Percentiles rank a stretch among this genome's conserved stretches.
phyloP scores from a whole-genome alignment of 2,888 invertebrate genomes.

The Lasioglossum calceatum region DNA sequence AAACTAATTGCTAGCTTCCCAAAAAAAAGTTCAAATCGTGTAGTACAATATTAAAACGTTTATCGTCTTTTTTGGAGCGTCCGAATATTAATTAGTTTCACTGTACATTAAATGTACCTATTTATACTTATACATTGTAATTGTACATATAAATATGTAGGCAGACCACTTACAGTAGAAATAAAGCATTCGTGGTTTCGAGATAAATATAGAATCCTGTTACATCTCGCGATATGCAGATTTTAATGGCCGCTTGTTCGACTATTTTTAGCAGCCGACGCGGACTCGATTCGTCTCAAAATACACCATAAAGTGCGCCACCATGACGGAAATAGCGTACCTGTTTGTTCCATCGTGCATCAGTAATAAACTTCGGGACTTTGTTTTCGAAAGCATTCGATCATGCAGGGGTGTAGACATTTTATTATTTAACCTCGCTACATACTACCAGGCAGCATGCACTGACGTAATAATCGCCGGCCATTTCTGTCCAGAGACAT shows the following conservation, averaged over 20 bases:
- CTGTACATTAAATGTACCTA: too few relatives aligned
- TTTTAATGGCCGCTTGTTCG: slow-evolving; percentile 38
- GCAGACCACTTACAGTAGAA: not conserved
- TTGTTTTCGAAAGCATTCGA: not conserved
- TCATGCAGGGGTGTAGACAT: not conserved
- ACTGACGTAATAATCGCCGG: not conserved
- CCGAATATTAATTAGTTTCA: too few relatives aligned
- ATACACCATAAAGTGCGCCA: slow-evolving; percentile 29
- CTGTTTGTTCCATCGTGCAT: not conserved
- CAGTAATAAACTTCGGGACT: not conserved
- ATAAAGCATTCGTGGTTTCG: slow-evolving; percentile 2
- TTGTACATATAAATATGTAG: not conserved
- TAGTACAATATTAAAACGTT: too few relatives aligned
- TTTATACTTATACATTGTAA: not conserved
- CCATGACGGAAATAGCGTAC: slow-evolving; percentile 21
- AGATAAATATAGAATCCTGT: slow-evolving; percentile 20
- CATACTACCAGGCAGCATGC: not conserved
- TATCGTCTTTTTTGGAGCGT: too few relatives aligned
- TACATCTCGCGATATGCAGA: slow-evolving; percentile 37
- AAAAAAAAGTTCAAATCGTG: too few relatives aligned
- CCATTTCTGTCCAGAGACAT: not conserved
- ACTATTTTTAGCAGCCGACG: slow-evolving; percentile 26
- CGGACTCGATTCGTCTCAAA: slow-evolving; percentile 23
- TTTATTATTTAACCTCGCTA: not conserved
- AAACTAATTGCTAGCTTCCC: too few relatives aligned